Evolutionary conservation across 2,888 invertebrate species (phyloP).

Genomic region (Herminia tarsipennalis): DNA sequence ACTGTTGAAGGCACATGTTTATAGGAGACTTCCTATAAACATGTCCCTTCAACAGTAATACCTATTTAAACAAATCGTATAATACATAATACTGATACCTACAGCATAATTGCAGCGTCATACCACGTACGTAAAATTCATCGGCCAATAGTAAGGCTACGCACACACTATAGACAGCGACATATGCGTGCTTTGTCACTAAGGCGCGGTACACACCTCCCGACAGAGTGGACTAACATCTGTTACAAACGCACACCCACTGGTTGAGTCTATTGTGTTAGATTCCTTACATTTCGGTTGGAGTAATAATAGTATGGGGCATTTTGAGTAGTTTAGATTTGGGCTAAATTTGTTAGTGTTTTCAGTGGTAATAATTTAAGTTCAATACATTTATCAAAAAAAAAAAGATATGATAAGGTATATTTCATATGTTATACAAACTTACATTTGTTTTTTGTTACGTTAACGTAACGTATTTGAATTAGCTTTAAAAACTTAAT

Average conservation of each 20-base stretch:
- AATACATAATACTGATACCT: constrained; percentile 13
- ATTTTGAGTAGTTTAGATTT: background rate
- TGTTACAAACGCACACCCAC: constrained; percentile 79
- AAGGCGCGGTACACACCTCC: constrained; percentile 60
- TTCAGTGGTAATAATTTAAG: no score
- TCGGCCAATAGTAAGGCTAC: constrained; percentile 67
- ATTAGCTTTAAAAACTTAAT: no score
- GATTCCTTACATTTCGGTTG: constrained; percentile 47
- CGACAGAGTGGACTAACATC: constrained; percentile 63
- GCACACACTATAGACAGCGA: constrained; percentile 49
- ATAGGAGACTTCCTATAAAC: no score
- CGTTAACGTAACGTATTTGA: no score
- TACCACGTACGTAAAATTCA: constrained; percentile 65
- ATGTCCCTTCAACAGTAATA: no score
- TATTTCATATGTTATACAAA: no score
- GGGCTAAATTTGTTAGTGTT: no score
- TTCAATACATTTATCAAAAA: no score
- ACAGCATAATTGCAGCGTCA: constrained; percentile 52
- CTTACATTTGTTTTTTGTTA: no score
- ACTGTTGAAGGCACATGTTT: no score
- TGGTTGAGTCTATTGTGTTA: constrained; percentile 53
- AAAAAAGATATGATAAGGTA: no score
- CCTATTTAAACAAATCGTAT: background rate
- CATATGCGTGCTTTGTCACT: constrained; percentile 74
- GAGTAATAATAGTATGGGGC: no score